These are phyloP conservation scores for Lasioglossum oenotherae DNA, from an alignment of 2,888 invertebrate species.

Conservation along the genomic window DNA sequence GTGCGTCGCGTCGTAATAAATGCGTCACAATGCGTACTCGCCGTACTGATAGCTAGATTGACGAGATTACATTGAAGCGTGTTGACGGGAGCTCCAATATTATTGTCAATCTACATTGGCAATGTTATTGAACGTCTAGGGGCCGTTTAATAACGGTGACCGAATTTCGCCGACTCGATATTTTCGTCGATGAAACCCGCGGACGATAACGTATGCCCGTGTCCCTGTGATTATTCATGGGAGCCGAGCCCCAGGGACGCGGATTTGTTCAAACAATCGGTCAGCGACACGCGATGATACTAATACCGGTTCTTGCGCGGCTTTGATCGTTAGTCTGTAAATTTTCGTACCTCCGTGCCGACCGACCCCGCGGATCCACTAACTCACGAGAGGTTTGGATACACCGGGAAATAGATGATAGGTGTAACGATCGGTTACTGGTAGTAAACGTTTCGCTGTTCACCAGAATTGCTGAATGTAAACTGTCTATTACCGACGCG, in stretches of 20 bases:
- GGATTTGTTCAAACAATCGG: slow-evolving; percentile 23
- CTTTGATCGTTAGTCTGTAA: slow-evolving; percentile 52
- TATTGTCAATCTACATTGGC: too few relatives aligned
- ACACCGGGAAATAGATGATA: slow-evolving; percentile 63
- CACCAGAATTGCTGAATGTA: slow-evolving; percentile 70
- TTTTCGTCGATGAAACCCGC: background rate
- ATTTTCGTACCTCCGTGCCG: slow-evolving; percentile 45
- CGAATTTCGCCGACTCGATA: slow-evolving; percentile 9
- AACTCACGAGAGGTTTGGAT: slow-evolving; percentile 59
- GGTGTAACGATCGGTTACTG: slow-evolving; percentile 68
- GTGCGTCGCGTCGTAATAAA: too few relatives aligned
- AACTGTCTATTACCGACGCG: slow-evolving; percentile 69
- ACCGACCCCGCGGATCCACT: slow-evolving; percentile 51
- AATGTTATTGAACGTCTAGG: too few relatives aligned
- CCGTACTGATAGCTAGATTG: too few relatives aligned
- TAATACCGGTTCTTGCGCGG: slow-evolving; percentile 35
- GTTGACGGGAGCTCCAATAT: too few relatives aligned
- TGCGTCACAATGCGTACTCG: too few relatives aligned
- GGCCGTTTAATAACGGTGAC: background rate
- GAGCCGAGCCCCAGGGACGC: background rate
- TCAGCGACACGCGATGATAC: slow-evolving; percentile 4
- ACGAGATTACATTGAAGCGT: too few relatives aligned
- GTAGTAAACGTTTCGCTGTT: slow-evolving; percentile 70
- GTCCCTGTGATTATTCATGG: slow-evolving; percentile 8
- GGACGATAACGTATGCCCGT: slow-evolving; percentile 3